These are phyloP conservation scores for Crotalus helleri DNA, from an alignment of 2,113 vertebrate genomes.

Conservation along the genomic window DNA sequence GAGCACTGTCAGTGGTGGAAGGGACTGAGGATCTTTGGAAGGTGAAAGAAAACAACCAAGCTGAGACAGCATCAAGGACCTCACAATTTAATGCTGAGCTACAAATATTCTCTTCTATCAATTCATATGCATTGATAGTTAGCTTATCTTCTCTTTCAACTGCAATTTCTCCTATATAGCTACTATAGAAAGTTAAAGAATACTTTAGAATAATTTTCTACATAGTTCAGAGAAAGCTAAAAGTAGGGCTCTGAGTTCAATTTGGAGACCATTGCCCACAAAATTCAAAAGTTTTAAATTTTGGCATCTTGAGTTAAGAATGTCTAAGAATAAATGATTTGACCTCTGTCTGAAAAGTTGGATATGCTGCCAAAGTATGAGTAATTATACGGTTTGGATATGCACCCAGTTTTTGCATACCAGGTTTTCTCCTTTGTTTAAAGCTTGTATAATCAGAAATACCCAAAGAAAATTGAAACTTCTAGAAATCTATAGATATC, in stretches of 20 bases:
- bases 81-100: not conserved
- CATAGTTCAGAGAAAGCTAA: not conserved
- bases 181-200: not conserved
- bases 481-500: not conserved
- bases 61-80: not conserved
- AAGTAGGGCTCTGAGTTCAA: not conserved
- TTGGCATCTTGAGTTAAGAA: not conserved
- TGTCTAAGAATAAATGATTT: not conserved
- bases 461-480: not conserved
- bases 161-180: not conserved
- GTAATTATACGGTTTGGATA: not conserved
- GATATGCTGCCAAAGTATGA: not conserved
- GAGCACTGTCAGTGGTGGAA: not conserved
- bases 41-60: not conserved
- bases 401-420: not conserved
- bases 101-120: not conserved
- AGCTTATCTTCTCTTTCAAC: not conserved
- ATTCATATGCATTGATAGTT: not conserved
- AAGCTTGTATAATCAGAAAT: not conserved
- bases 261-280: not conserved
- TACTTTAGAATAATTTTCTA: not conserved
- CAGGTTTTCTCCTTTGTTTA: not conserved
- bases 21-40: not conserved
- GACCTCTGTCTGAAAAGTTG: not conserved
- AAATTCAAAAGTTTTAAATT: not conserved